Percentiles rank a stretch among this genome's conserved stretches.
These are phyloP conservation scores for Hemicentrotus pulcherrimus DNA, from an alignment of 35 echinoderm and acorn worm genomes.

Conservation along the genomic window DNA sequence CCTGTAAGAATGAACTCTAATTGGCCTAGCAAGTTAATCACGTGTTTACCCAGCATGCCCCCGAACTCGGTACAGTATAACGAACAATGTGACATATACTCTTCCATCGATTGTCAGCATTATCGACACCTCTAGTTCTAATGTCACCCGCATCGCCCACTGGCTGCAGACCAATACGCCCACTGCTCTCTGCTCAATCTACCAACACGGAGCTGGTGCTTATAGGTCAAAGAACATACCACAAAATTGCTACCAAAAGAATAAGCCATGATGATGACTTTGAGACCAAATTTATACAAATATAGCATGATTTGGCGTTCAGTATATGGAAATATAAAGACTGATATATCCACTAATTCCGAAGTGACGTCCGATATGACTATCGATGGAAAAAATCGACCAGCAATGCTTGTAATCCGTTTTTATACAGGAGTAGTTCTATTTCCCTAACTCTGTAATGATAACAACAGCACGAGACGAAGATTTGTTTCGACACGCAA, in stretches of 20 bases:
- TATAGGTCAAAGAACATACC: not conserved
- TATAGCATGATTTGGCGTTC: too few species aligned
- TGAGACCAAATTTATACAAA: too few species aligned
- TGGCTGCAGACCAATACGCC: not conserved
- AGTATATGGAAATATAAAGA: too few species aligned
- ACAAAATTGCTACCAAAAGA: not conserved
- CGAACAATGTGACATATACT: conserved; percentile 5
- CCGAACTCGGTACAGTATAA: not conserved
- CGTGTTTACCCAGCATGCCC: not conserved
- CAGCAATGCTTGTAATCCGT: too few species aligned
- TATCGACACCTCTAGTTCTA: not conserved
- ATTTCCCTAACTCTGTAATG: too few species aligned
- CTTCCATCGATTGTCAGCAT: not conserved
- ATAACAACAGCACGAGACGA: too few species aligned
- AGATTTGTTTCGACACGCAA: too few species aligned
- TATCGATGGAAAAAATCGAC: too few species aligned
- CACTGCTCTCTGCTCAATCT: not conserved
- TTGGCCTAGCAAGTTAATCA: not conserved
- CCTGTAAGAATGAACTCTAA: not conserved
- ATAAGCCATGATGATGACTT: too few species aligned
- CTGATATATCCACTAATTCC: too few species aligned
- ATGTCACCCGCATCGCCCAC: not conserved
- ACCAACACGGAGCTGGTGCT: not conserved
- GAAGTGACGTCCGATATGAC: too few species aligned
- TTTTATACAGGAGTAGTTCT: too few species aligned